Evolutionary conservation across 64 coral and sea anemone species (phyloP), one percentile per base, ranked within the genome.

Genomic region (Pocillopora damicornis): DNA sequence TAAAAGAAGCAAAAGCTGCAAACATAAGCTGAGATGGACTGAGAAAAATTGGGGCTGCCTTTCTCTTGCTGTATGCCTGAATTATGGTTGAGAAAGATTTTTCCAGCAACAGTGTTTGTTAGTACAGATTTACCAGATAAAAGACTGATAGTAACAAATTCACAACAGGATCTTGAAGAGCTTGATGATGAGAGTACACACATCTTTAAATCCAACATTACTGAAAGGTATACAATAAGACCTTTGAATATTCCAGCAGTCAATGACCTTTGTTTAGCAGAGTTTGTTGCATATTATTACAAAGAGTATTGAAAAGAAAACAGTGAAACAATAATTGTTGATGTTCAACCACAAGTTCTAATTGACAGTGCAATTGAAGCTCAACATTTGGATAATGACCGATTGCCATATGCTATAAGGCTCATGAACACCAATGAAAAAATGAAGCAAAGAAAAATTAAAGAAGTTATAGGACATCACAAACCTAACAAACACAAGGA

Each of bases 1-100:
- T 77, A 42, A 89, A 89, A 20, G 88, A 91, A 86, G 89, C 80
- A 22, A 83, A 76, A 91, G 35, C 20, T 23, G 6, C 67, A 89
- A 89, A 56, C 23, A 79, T 20, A 79, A 79, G 56, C 79, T 5
- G 79, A 36, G 75, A 89, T 20, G 60, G 75, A 26, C 63, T 89
- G 59, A 89, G 20, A 63, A 89, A 89, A 77, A 30, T 89, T 26
- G 86, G 86, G 63, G 88, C 76, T 69, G 30, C 30, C 30, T 30
- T 30, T 30, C 30, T 81, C 61, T 60, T 81, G 51, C 61, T 30
- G 77, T 57, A 79, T 79, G 77, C 77, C 9, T 22, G 76, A 79
- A 20, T 20, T 60, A n/a, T 60, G 79, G 79, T 18, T 81, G 9
- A 45, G 56, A 60, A 81, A 61, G 26, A 60, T 58, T 15, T 81